phyloP scores from a whole-genome alignment of 2,113 vertebrate species.

The Aviceda subcristata region DNA sequence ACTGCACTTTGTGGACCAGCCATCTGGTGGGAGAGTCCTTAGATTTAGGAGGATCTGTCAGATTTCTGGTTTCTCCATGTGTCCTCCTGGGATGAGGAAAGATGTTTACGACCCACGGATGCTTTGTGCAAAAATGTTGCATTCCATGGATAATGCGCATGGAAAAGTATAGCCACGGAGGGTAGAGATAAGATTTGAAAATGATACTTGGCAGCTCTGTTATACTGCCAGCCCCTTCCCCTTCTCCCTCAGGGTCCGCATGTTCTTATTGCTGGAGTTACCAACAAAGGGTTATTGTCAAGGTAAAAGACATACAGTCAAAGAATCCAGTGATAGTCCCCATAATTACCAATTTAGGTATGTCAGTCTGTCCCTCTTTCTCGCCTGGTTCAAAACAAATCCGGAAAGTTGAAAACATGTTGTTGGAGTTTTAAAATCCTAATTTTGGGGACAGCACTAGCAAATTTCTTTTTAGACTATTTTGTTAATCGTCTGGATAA shows the following conservation, averaged over 20 bases:
- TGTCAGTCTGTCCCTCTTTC: not conserved
- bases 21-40: not conserved
- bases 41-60: constrained; percentile 6
- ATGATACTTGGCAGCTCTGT: not conserved
- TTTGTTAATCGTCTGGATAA: not conserved
- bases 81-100: not conserved
- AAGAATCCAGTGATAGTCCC: not conserved
- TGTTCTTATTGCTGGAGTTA: not conserved
- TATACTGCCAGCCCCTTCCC: not conserved
- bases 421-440: not conserved
- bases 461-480: not conserved
- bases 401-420: not conserved
- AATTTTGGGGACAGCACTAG: not conserved
- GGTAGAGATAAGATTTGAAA: constrained; percentile 5
- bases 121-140: not conserved
- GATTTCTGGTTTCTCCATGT: not conserved
- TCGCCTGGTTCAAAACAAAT: not conserved
- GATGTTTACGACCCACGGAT: not conserved
- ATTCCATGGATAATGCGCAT: not conserved
- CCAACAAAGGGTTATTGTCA: not conserved
- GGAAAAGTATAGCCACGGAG: not conserved
- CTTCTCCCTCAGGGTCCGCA: not conserved
- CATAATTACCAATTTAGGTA: not conserved
- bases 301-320: not conserved
- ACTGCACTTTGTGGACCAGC: not conserved